phyloP scores from a whole-genome alignment of 2,888 invertebrate species.

The Ochropacha duplaris region DNA sequence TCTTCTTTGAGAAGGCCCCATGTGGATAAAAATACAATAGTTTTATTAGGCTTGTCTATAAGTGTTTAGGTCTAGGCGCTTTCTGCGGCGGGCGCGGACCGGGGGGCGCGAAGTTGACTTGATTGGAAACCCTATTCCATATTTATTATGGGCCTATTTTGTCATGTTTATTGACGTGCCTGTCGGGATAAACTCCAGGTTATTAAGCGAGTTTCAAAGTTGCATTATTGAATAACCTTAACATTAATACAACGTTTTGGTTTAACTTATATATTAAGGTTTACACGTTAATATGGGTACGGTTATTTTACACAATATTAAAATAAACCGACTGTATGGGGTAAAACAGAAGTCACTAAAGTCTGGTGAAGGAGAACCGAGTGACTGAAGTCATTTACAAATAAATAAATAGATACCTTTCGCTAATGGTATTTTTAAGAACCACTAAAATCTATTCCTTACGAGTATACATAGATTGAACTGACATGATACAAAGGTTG shows the following conservation, averaged over 20 bases:
- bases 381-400: too few relatives aligned
- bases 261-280: neutral
- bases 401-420: too few relatives aligned
- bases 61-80: conserved; percentile 42
- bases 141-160: conserved; percentile 81
- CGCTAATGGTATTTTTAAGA: too few relatives aligned
- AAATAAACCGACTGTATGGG: too few relatives aligned
- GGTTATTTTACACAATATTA: too few relatives aligned
- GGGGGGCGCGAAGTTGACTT: conserved; percentile 73
- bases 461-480: too few relatives aligned
- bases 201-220: conserved; percentile 47
- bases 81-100: conserved; percentile 47
- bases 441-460: too few relatives aligned
- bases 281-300: too few relatives aligned
- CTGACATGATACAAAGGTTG: too few relatives aligned
- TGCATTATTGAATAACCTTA: conserved; percentile 43
- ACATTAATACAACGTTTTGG: conserved; percentile 15
- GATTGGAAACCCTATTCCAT: conserved; percentile 82
- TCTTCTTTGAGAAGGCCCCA: too few relatives aligned
- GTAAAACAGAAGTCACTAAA: too few relatives aligned
- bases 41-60: conserved; percentile 36
- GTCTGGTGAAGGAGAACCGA: too few relatives aligned
- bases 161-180: conserved; percentile 75
- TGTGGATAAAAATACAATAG: neutral
- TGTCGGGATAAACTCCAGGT: conserved; percentile 50